Conservation (phyloP, 2,888 invertebrate species). For the Chironomus riparius region DNA sequence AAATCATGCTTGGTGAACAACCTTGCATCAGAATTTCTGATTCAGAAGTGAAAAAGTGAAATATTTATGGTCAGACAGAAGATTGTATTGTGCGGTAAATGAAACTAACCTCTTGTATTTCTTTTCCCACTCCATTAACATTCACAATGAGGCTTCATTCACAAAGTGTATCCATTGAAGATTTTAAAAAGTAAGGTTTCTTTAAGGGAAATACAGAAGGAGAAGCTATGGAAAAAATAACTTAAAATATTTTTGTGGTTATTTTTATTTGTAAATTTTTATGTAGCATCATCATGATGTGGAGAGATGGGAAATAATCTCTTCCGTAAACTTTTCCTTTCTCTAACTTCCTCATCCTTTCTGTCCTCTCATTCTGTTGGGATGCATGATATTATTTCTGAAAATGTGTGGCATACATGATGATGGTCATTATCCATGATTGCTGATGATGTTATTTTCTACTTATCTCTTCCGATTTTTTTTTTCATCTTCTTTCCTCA, state of each 20-base stretch:
- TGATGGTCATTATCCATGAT: constrained; percentile 14
- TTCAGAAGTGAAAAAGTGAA: not conserved
- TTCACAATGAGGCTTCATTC: too few relatives aligned
- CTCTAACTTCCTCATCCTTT: not conserved
- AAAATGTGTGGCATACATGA: not conserved
- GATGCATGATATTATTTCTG: not conserved
- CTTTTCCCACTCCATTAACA: too few relatives aligned
- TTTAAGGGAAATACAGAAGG: too few relatives aligned
- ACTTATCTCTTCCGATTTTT: not conserved
- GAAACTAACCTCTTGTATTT: not conserved
- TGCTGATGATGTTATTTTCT: constrained; percentile 21
- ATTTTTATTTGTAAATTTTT: not conserved
- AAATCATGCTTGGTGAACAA: too few relatives aligned
- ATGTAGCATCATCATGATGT: not conserved
- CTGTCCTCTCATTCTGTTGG: not conserved
- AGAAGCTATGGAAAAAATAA: too few relatives aligned
- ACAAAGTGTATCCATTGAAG: too few relatives aligned
- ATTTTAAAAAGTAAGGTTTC: too few relatives aligned
- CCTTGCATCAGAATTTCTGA: too few relatives aligned
- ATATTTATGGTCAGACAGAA: not conserved
- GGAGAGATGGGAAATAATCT: not conserved
- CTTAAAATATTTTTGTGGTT: not conserved
- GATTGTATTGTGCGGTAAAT: not conserved
- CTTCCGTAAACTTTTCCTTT: not conserved
- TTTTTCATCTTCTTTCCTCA: not conserved